Base-by-base conservation (phyloP, 1,140 invertebrate genomes). In the Magallana ariakensis region DNA sequence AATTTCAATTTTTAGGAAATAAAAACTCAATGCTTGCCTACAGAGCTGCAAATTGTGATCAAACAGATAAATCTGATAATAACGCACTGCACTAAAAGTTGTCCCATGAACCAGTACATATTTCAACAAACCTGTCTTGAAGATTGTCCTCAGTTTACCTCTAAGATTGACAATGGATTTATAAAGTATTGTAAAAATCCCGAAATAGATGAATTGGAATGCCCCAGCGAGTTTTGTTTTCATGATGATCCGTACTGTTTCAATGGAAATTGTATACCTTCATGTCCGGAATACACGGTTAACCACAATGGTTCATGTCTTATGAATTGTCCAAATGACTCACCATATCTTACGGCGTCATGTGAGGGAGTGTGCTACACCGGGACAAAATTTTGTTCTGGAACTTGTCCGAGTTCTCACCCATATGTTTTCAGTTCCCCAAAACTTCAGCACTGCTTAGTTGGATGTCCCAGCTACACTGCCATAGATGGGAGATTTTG, bases 271-370 rank as follows among this genome's bases (percentile, higher is more conserved):
- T 83, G 82, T 58, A 13, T 83, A 15, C 13, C 22, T 13, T 33
- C 55, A 19, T 83, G 82, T 26, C 82, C 82, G 55, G 82, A 83
- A 83, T 83, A 83, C 26, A 83, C 82, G 13, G 82, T 83, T 22
- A 19, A n/a, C 13, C 58, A 19, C 57, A 83, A 83, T 22, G 16
- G 33, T 57, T 56, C 82, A 11, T 83, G 82, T 83, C 33, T 83
- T n/a, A 56, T 83, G 13, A 57, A 58, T 22, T 83, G 82, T 83
- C 82, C 82, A 83, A 58, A n/a, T 5, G 55, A 83, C 6, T 54
- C 82, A 19, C 55, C 82, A 26, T 83, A 57, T 56, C n/a, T 83
- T 8, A 83, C 82, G 26, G 19, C 82, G 5, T 15, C 22, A 16
- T 83, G 82, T 53, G n/a, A 57, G n/a, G 55, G 82, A 54, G 22